A percentile compares a stretch with the other conserved stretches of the same genome.
Evolutionary conservation across 2,797 vertebrate genomes (phyloP).

Genomic region (Garrulus glandarius): DNA sequence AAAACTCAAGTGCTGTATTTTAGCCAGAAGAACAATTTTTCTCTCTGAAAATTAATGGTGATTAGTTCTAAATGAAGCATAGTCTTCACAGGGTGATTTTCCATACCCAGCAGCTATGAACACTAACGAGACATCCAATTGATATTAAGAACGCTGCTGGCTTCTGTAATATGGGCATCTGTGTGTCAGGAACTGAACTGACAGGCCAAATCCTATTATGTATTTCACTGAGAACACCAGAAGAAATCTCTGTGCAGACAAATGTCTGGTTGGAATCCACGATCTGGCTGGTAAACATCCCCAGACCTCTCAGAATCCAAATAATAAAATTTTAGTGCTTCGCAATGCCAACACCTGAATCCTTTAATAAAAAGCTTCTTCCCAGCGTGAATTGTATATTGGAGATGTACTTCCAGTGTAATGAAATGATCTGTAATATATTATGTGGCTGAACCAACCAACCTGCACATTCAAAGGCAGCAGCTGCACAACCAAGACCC

Average conservation of each 20-base stretch:
- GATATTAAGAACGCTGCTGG: neutral
- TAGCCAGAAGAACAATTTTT: neutral
- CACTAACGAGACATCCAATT: neutral
- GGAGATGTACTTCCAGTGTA: slow-evolving; percentile 37
- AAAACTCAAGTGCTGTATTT: neutral
- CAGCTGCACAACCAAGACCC: neutral
- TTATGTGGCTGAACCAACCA: slow-evolving; percentile 15
- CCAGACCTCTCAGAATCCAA: neutral
- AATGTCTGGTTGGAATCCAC: neutral
- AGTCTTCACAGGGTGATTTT: neutral
- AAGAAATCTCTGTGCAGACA: neutral
- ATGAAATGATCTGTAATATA: slow-evolving; percentile 7
- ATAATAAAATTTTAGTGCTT: slow-evolving; percentile 2
- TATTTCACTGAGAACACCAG: neutral
- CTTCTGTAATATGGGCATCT: neutral
- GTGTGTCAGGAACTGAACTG: neutral
- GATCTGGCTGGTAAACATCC: neutral
- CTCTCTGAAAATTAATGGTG: neutral
- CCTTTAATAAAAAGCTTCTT: slow-evolving; percentile 46
- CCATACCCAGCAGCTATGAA: neutral
- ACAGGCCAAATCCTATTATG: neutral
- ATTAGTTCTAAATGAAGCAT: neutral
- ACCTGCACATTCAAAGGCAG: slow-evolving; percentile 2
- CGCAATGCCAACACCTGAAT: slow-evolving; percentile 18
- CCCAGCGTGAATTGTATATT: neutral